Evolutionary conservation across 2,113 vertebrate genomes (phyloP).

Genomic region (Columba livia): DNA sequence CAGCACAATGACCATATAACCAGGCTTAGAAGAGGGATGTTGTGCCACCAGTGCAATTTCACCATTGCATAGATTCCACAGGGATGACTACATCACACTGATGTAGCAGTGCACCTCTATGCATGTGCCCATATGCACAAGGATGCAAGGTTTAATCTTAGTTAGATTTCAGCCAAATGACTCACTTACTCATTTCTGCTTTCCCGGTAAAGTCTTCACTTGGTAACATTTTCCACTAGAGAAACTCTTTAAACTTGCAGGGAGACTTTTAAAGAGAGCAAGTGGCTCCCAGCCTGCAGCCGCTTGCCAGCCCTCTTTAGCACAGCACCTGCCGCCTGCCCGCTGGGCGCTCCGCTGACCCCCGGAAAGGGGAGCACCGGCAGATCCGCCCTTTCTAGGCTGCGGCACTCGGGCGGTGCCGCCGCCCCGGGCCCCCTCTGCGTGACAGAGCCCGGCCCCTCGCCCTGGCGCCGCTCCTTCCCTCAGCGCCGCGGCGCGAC

Average conservation of each 20-base stretch:
- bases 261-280: not conserved
- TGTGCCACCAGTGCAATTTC: fast-evolving
- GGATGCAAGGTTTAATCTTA: not conserved
- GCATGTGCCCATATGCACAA: fast-evolving
- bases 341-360: fast-evolving
- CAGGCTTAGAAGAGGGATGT: not conserved
- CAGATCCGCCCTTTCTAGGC: not conserved
- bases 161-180: not conserved
- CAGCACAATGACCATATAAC: fast-evolving
- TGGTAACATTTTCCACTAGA: not conserved
- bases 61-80: not conserved
- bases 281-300: fast-evolving
- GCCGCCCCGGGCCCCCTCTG: not conserved
- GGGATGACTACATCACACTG: not conserved
- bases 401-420: not conserved
- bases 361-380: fast-evolving
- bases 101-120: fast-evolving
- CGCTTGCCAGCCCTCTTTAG: not conserved
- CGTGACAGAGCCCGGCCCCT: not conserved
- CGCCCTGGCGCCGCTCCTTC: not conserved
- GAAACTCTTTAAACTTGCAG: not conserved
- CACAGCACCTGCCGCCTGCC: not conserved
- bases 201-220: not conserved
- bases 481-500: not conserved
- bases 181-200: not conserved